Evolutionary conservation across 1,140 invertebrate species (phyloP).

Genomic region (Drosophila biarmipes): DNA sequence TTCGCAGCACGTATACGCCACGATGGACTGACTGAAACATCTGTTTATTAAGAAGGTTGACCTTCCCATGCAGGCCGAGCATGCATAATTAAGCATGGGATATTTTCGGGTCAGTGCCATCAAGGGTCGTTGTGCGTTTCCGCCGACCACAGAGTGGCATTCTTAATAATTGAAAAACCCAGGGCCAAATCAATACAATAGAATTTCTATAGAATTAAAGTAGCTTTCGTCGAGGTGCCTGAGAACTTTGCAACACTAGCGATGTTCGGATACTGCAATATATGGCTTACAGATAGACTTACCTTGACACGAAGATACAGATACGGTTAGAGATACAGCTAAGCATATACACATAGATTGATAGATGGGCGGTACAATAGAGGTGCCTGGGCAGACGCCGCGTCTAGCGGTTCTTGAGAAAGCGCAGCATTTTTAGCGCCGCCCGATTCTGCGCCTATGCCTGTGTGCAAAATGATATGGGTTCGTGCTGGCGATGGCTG

Average conservation of each 20-base stretch:
- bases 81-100: slow-evolving; percentile 34
- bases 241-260: slow-evolving; percentile 69
- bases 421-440: slow-evolving; percentile 72
- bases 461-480: slow-evolving; percentile 67
- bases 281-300: slow-evolving; percentile 28
- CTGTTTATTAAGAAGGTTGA: slow-evolving; percentile 34
- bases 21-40: slow-evolving; percentile 40
- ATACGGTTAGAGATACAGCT: slow-evolving; percentile 28
- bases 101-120: slow-evolving; percentile 45
- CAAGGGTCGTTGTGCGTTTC: slow-evolving; percentile 31
- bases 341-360: slow-evolving; percentile 47
- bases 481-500: slow-evolving; percentile 54
- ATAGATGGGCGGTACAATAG: slow-evolving; percentile 50
- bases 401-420: slow-evolving; percentile 72
- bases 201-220: not conserved
- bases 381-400: slow-evolving; percentile 35
- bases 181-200: slow-evolving; percentile 20
- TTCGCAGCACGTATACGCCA: slow-evolving; percentile 43
- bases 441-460: slow-evolving; percentile 35
- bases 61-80: slow-evolving; percentile 1
- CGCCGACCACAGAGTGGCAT: slow-evolving; percentile 32
- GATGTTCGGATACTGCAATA: slow-evolving; percentile 15
- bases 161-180: slow-evolving; percentile 49
- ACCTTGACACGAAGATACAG: slow-evolving; percentile 67
- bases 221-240: slow-evolving; percentile 7